Evolutionary conservation across 2,797 vertebrate genomes (phyloP), one percentile per base, ranked within the genome.

Genomic region (Borostomias antarcticus): DNA sequence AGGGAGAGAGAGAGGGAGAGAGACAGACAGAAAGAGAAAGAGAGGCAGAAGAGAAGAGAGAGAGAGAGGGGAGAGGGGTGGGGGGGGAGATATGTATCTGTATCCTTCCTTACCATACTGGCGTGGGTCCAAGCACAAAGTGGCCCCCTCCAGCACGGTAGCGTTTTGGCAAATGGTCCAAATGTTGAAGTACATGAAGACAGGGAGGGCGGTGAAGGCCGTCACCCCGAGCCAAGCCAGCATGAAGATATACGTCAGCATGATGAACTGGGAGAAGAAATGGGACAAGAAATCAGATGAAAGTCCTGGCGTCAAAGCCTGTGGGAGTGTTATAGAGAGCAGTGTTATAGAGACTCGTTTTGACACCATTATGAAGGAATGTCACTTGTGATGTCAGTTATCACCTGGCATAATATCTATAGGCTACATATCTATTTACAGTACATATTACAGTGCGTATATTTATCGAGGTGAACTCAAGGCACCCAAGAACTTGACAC

Each of bases 181-280:
- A 88, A 99, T 94, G 78, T 98, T 99, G 90, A 98, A 98, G 84
- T 98, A 99, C 90, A 98, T 96, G 77, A 97, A 99, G 85, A 99
- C 97, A 0, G 97, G 97, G 70, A 99, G 89, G 61, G 96, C 95
- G 68, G 96, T 99, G 79, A 98, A 98, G 8, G 95, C 97, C 1
- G 97, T 98, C 76, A 99, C 95, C 0, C 96, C 96, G 13, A 99
- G 93, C 97, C 97, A 99, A 81, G 97, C 96, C 92, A 99, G 85
- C 96, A 98, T 98, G 91, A 99, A 99, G 82, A 98, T 92, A 86
- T 99, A 98, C 10, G 97, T 98, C 95, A 99, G 91, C 96, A 99
- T 96, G 86, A 99, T 98, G 85, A 99, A 98, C 97, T 99, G 19
- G n/a, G 45, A 32, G 6, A n/a, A 32, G 3, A 48, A 3, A 19